Conservation (phyloP, 2,797 vertebrate species). For the Dicrostonyx torquatus region DNA sequence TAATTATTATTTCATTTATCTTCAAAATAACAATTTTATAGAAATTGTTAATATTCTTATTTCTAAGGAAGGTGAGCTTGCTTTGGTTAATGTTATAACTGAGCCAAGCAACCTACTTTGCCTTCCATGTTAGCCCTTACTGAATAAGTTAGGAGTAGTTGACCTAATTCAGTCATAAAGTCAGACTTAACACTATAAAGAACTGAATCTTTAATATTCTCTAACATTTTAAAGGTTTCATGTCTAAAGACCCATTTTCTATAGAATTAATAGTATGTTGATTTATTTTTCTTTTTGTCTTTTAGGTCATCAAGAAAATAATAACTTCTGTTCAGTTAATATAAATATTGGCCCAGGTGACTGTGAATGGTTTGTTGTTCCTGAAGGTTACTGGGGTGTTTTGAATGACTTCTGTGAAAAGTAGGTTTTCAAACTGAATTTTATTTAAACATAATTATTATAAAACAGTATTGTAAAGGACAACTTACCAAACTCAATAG, state of each 20-base stretch:
- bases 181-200: constrained; percentile 9
- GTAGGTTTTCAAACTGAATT: constrained; percentile 87
- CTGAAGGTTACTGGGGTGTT: constrained; percentile 96
- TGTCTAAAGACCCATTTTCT: constrained; percentile 45
- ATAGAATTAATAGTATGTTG: constrained; percentile 41
- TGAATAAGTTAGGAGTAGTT: constrained; percentile 46
- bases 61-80: constrained; percentile 39
- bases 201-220: constrained; percentile 51
- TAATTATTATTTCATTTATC: constrained; percentile 45
- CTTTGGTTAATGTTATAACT: constrained; percentile 3
- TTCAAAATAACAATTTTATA: constrained; percentile 54
- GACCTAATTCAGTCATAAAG: constrained; percentile 34
- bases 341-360: constrained; percentile 99
- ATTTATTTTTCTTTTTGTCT: constrained; percentile 72
- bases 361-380: constrained; percentile 99
- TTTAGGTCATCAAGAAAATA: constrained; percentile 99
- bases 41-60: constrained; percentile 32
- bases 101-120: constrained; percentile 21
- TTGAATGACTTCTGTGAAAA: constrained; percentile 99
- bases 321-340: constrained; percentile 99
- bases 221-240: constrained; percentile 59
- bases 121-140: not conserved
- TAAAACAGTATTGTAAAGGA: constrained; percentile 59
- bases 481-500: constrained; percentile 40
- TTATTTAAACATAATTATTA: constrained; percentile 61